phyloP scores from a whole-genome alignment of 2,797 vertebrate genomes.

The Capromys pilorides region DNA sequence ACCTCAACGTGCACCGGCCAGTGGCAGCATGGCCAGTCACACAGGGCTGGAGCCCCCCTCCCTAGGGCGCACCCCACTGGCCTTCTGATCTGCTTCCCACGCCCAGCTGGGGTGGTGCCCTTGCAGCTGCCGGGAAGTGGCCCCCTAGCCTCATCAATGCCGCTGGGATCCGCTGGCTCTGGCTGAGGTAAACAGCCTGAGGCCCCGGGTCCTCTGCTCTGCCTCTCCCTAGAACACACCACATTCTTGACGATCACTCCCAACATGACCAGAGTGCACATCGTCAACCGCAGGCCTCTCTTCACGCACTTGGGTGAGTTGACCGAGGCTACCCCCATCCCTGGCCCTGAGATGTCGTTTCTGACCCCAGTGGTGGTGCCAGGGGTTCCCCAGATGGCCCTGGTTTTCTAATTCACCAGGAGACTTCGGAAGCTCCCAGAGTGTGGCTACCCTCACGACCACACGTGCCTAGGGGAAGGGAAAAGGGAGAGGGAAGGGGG shows the following conservation, averaged over 20 bases:
- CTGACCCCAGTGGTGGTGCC: fast-evolving
- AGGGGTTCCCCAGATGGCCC: not conserved
- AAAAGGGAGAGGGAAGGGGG: too few species aligned
- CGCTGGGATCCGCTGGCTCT: not conserved
- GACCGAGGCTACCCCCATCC: not conserved
- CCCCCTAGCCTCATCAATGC: not conserved
- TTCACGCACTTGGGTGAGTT: constrained; percentile 96
- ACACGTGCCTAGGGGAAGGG: not conserved
- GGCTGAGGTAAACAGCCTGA: fast-evolving
- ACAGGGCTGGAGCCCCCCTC: not conserved
- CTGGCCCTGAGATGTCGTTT: not conserved
- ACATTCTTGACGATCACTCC: constrained; percentile 92
- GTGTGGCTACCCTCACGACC: fast-evolving
- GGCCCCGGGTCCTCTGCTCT: not conserved
- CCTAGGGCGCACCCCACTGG: fast-evolving
- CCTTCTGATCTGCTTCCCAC: not conserved
- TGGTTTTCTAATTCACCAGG: not conserved
- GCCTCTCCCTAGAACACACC: constrained; percentile 89
- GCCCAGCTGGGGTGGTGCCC: not conserved
- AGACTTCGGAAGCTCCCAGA: not conserved
- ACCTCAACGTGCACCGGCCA: not conserved
- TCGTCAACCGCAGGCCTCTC: constrained; percentile 92
- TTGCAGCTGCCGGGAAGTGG: fast-evolving
- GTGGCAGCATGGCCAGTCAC: not conserved
- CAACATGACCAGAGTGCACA: constrained; percentile 87